Percentiles rank a stretch among this genome's conserved stretches.
These are phyloP conservation scores for Oncopodura yosiiana DNA, from an alignment of 1,140 invertebrate species.

Conservation along the genomic window DNA sequence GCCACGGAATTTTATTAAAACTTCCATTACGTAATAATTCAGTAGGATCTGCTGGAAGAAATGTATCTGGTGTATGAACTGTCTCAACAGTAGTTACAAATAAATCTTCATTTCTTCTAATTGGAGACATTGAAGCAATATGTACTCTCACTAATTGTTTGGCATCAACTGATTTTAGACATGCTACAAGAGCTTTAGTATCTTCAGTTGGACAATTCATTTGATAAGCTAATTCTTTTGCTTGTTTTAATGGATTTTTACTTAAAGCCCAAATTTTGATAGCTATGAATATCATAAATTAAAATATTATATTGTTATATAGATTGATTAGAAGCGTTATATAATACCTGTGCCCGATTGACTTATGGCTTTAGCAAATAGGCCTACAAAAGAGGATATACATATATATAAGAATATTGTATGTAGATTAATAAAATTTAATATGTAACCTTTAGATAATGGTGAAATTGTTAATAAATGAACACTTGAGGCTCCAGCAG, in stretches of 20 bases:
- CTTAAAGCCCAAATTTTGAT: constrained; percentile 42
- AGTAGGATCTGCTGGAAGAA: constrained; percentile 40
- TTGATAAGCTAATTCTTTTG: constrained; percentile 35
- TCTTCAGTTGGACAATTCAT: constrained; percentile 37
- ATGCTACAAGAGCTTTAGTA: constrained; percentile 34
- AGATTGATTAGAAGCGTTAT: too few relatives aligned
- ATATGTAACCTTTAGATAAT: constrained; percentile 30
- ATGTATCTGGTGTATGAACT: constrained; percentile 35
- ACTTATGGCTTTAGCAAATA: constrained; percentile 44
- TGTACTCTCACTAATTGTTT: constrained; percentile 39
- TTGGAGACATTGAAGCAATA: constrained; percentile 30
- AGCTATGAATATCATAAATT: constrained; percentile 43
- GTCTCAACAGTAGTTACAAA: constrained; percentile 36
- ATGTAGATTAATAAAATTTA: neutral
- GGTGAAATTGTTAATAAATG: constrained; percentile 48
- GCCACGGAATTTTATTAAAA: constrained; percentile 48
- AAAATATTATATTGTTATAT: too few relatives aligned
- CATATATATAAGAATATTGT: too few relatives aligned
- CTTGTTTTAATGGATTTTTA: constrained; percentile 40
- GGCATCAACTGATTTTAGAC: constrained; percentile 43
- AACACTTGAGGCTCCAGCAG: constrained; percentile 49
- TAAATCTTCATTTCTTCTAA: constrained; percentile 3
- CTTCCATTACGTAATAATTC: constrained; percentile 38
- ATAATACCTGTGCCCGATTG: constrained; percentile 47
- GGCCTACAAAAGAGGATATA: constrained; percentile 19